phyloP scores from a whole-genome alignment of 2,797 vertebrate species.

The Girardinus metallicus region DNA sequence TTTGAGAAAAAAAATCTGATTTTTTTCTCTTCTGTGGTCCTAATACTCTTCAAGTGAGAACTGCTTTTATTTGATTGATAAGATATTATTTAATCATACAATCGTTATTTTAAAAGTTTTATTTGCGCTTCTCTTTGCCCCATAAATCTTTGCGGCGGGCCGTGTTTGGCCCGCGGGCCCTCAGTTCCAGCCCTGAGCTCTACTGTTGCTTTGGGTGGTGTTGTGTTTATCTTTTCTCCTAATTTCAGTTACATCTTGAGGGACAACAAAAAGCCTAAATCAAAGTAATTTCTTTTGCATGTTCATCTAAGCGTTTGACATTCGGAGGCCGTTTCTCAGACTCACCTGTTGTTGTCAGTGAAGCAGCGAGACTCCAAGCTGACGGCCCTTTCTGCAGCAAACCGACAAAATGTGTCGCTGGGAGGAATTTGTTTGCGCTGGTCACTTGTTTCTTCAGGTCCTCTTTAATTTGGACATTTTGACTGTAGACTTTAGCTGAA shows the following conservation, averaged over 20 bases:
- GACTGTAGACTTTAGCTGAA: constrained; percentile 26
- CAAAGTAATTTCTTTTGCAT: neutral
- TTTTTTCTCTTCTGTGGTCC: too few species aligned
- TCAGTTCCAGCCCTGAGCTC: too few species aligned
- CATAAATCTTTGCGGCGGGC: too few species aligned
- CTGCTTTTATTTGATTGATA: too few species aligned
- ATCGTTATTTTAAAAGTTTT: too few species aligned
- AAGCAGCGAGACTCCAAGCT: neutral
- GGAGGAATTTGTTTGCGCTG: neutral
- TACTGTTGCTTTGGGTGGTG: neutral
- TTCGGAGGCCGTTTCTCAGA: neutral
- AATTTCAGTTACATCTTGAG: too few species aligned
- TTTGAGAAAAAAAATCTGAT: too few species aligned
- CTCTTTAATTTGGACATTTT: constrained; percentile 14
- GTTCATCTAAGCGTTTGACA: neutral
- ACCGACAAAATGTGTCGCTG: neutral
- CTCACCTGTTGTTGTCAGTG: constrained; percentile 23
- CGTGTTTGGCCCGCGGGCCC: too few species aligned
- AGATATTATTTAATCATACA: too few species aligned
- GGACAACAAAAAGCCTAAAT: neutral
- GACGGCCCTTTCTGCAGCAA: neutral
- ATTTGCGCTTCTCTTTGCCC: too few species aligned
- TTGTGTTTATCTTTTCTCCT: neutral
- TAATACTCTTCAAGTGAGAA: too few species aligned
- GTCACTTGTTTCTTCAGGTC: constrained; percentile 2